Conservation (phyloP, 1,140 invertebrate species). For the Aphis craccivora region DNA sequence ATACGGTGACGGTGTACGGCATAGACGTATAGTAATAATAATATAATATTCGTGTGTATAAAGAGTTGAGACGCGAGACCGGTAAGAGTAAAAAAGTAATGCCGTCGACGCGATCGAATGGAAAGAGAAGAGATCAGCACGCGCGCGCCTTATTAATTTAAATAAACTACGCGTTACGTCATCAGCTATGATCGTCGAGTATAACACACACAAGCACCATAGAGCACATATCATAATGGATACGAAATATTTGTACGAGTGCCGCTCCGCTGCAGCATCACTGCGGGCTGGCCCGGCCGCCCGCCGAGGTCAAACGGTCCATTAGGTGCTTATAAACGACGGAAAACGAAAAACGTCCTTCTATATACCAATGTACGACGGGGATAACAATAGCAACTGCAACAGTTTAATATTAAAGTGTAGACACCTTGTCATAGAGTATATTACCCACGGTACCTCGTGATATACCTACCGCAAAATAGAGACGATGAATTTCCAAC, state of each 20-base stretch:
- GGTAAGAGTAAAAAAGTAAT: neutral
- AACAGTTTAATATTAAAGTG: no score
- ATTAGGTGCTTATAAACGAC: neutral
- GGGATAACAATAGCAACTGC: no score
- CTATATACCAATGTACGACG: no score
- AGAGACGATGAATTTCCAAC: no score
- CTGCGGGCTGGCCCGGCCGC: neutral
- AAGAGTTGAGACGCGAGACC: neutral
- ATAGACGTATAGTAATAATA: neutral
- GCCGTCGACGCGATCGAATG: neutral
- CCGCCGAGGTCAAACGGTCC: slow-evolving; percentile 37
- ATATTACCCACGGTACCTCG: no score
- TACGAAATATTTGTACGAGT: neutral
- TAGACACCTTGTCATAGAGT: no score
- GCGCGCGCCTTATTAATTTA: slow-evolving; percentile 39
- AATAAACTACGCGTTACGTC: slow-evolving; percentile 48
- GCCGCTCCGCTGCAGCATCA: neutral
- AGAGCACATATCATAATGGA: neutral
- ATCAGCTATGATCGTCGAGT: neutral
- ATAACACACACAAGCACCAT: neutral
- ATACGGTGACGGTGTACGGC: neutral
- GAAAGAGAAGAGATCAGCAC: slow-evolving; percentile 27
- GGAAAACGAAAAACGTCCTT: neutral
- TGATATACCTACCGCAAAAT: no score
- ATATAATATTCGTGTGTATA: neutral